These are phyloP conservation scores for Caenorhabditis sp. DNA, from an alignment of 2,888 invertebrate species.

Conservation along the genomic window DNA sequence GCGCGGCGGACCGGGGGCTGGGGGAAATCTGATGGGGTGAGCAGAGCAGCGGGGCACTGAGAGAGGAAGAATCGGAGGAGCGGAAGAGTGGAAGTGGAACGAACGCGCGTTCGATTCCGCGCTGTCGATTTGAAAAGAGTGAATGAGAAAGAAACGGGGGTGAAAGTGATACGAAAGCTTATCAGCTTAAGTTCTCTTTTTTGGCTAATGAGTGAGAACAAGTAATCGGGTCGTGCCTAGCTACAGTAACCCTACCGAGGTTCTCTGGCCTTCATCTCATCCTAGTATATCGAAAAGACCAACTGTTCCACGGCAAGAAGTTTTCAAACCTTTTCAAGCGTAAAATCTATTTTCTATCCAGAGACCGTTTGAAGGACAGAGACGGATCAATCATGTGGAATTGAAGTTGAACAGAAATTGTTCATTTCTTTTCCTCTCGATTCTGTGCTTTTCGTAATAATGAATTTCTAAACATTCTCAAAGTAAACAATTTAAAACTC, in stretches of 20 bases:
- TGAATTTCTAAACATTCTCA: neutral
- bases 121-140: slow-evolving; percentile 7
- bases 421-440: no score
- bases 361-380: slow-evolving; percentile 16
- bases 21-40: slow-evolving; percentile 56
- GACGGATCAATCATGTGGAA: slow-evolving; percentile 35
- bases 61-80: slow-evolving; percentile 5
- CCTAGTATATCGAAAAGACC: neutral
- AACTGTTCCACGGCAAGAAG: slow-evolving; percentile 20
- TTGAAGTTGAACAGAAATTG: neutral
- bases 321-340: slow-evolving; percentile 29
- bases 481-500: no score
- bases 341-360: slow-evolving; percentile 29
- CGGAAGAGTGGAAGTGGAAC: slow-evolving; percentile 47
- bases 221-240: no score
- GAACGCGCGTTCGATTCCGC: slow-evolving; percentile 15
- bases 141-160: slow-evolving; percentile 7
- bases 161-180: slow-evolving; percentile 43
- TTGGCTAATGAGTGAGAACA: neutral
- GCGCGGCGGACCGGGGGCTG: no score
- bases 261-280: neutral
- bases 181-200: slow-evolving; percentile 24
- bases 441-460: no score
- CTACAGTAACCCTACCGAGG: slow-evolving; percentile 6
- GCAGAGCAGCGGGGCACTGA: slow-evolving; percentile 45